Evolutionary conservation across 1,140 invertebrate species (phyloP).

Genomic region (Anoplolepis gracilipes): DNA sequence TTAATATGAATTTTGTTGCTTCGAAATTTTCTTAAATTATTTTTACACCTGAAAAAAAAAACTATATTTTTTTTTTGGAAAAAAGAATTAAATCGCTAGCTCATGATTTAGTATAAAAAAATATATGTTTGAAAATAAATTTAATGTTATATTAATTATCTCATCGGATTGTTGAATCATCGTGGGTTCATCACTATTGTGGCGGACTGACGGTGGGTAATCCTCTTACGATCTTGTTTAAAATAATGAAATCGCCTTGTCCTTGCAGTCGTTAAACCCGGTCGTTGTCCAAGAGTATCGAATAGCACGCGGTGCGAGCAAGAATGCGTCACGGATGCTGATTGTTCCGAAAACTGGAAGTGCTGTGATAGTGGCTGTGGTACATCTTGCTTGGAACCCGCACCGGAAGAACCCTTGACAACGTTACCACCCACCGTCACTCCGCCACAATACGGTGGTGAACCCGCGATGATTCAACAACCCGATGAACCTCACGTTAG

Average conservation of each 20-base stretch:
- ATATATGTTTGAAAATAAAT: not conserved
- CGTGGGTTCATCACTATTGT: too few relatives aligned
- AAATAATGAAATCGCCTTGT: not conserved
- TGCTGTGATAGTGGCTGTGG: slow-evolving; percentile 94
- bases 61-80: too few relatives aligned
- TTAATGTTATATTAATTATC: not conserved
- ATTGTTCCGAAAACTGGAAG: slow-evolving; percentile 92
- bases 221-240: not conserved
- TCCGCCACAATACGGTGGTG: slow-evolving; percentile 79
- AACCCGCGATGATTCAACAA: slow-evolving; percentile 80
- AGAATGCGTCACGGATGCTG: slow-evolving; percentile 93
- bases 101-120: too few relatives aligned
- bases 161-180: too few relatives aligned
- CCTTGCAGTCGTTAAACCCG: slow-evolving; percentile 89
- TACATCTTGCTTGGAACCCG: slow-evolving; percentile 89
- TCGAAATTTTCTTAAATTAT: not conserved
- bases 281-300: slow-evolving; percentile 89
- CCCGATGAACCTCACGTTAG: slow-evolving; percentile 87
- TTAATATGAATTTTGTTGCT: not conserved
- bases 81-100: too few relatives aligned
- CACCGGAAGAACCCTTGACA: slow-evolving; percentile 71
- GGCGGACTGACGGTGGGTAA: too few relatives aligned
- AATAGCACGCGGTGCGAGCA: slow-evolving; percentile 87
- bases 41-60: not conserved
- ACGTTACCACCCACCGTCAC: slow-evolving; percentile 65